Evolutionary conservation across 92 coral and sea anemone genomes (phyloP).

Genomic region (Paragorgia papillata): DNA sequence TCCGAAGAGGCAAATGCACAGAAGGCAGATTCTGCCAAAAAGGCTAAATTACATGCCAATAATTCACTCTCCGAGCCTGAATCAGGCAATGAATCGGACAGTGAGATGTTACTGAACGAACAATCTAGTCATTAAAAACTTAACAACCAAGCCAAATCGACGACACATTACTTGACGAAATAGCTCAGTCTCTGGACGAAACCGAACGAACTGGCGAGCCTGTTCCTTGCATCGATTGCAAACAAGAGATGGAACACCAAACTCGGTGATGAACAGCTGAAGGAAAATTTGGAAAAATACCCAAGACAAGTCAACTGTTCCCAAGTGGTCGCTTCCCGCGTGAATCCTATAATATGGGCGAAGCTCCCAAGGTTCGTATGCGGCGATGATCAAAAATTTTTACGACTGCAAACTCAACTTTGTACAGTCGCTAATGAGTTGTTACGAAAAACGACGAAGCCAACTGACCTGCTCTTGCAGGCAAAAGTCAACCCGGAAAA

Average conservation of each 20-base stretch:
- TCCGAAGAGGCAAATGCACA: background rate
- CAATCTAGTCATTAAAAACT: no score
- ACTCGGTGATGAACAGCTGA: constrained; percentile 55
- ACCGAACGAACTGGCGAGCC: constrained; percentile 45
- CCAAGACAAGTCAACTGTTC: constrained; percentile 44
- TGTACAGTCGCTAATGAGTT: background rate
- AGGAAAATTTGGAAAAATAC: constrained; percentile 47
- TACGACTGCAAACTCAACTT: background rate
- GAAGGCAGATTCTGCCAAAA: constrained; percentile 17
- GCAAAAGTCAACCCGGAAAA: constrained; percentile 26
- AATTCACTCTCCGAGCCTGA: background rate
- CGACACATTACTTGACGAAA: constrained; percentile 54
- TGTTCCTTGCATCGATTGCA: constrained; percentile 29
- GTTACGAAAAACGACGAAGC: background rate
- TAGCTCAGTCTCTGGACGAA: constrained; percentile 50
- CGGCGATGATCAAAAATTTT: background rate
- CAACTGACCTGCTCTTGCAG: constrained; percentile 43
- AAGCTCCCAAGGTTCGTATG: background rate
- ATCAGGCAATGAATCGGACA: background rate
- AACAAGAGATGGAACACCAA: constrained; percentile 38
- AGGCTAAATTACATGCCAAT: background rate
- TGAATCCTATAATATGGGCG: constrained; percentile 61
- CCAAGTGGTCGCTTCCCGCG: constrained; percentile 41
- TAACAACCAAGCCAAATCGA: constrained; percentile 23
- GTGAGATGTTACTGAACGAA: background rate